These are phyloP conservation scores for Rhinella marina DNA, from an alignment of 2,797 vertebrate genomes.

Conservation along the genomic window DNA sequence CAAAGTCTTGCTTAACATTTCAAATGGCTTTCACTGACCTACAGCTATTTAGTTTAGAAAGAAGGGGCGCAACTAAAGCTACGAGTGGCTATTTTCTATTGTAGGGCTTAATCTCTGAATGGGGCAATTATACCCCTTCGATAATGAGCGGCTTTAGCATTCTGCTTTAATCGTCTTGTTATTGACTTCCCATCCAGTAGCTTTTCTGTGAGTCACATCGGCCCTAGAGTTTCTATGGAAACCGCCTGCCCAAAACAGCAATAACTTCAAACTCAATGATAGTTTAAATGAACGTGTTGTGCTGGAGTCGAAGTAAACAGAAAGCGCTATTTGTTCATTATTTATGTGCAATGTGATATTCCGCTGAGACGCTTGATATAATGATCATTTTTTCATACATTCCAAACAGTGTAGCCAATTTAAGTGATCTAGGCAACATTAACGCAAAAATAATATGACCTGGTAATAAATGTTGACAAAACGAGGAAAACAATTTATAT, in stretches of 20 bases:
- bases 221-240: constrained; percentile 50
- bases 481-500: not conserved
- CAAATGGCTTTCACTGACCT: not conserved
- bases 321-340: constrained; percentile 14
- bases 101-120: not conserved
- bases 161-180: constrained; percentile 27
- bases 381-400: constrained; percentile 11
- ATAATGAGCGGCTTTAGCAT: constrained; percentile 2
- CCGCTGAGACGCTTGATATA: not conserved
- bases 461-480: not conserved
- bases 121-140: not conserved
- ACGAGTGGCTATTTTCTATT: not conserved
- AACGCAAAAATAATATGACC: not conserved
- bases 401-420: not conserved
- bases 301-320: constrained; percentile 14
- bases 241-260: constrained; percentile 19
- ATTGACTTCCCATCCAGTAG: not conserved
- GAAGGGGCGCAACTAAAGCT: not conserved
- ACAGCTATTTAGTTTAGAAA: not conserved
- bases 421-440: not conserved
- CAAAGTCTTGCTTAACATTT: not conserved
- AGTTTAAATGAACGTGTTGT: constrained; percentile 37
- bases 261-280: constrained; percentile 12
- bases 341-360: not conserved
- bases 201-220: constrained; percentile 4